Conservation (phyloP, 2,113 vertebrate genomes). For the Ariopsis seemanni region DNA sequence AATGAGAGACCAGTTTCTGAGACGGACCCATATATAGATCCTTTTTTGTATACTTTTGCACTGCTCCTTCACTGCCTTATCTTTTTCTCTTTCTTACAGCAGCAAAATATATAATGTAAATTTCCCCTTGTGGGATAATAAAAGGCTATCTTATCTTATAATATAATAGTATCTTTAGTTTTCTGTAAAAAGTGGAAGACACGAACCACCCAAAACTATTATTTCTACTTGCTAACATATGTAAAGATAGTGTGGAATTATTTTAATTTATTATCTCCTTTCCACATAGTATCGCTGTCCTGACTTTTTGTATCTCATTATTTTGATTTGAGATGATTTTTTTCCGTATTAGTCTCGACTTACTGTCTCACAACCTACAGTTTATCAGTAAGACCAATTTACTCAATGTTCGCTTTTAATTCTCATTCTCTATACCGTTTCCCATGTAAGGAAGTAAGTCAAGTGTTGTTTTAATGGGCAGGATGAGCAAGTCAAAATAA, state of each 20-base stretch:
- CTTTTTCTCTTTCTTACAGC: too few species aligned
- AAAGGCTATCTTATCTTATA: too few species aligned
- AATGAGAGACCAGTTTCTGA: too few species aligned
- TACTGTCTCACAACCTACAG: neutral
- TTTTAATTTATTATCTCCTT: too few species aligned
- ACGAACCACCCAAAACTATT: neutral
- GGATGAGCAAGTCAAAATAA: neutral
- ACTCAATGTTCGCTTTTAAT: neutral
- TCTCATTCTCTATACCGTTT: neutral
- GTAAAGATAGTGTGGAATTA: neutral
- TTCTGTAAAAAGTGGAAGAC: neutral
- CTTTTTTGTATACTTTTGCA: too few species aligned
- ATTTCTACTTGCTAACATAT: neutral
- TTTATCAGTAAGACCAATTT: neutral
- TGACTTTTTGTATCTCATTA: neutral
- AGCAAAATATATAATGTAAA: too few species aligned
- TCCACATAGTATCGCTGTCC: too few species aligned
- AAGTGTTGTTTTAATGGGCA: neutral
- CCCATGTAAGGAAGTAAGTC: neutral
- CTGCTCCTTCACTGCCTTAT: too few species aligned
- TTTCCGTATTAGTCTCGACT: neutral
- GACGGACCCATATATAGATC: too few species aligned
- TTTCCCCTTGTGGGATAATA: too few species aligned
- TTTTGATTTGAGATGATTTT: neutral
- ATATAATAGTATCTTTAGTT: neutral